phyloP scores from a whole-genome alignment of 2,113 vertebrate genomes.

The Brachyistius frenatus region DNA sequence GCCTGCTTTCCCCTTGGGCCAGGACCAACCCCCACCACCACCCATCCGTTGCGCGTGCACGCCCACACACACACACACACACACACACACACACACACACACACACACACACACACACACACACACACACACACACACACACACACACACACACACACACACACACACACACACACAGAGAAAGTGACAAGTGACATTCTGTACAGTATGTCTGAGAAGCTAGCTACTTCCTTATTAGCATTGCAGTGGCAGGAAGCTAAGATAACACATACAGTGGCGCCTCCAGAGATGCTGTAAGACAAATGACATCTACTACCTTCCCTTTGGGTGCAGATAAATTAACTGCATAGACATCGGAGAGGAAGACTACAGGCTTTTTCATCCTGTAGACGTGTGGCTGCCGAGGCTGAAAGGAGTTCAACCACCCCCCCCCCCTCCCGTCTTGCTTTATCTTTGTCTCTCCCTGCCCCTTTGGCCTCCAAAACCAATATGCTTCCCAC shows the following conservation, averaged over 20 bases:
- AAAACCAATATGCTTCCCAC: conserved; percentile 86
- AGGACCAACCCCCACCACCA: conserved; percentile 60
- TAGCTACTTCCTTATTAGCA: conserved; percentile 58
- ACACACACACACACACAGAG: conserved; percentile 25
- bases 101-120: conserved; percentile 20
- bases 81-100: background rate
- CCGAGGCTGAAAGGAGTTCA: conserved; percentile 71
- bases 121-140: conserved; percentile 13
- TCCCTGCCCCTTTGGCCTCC: conserved; percentile 81
- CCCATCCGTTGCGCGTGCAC: conserved; percentile 36
- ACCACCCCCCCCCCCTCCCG: conserved; percentile 59
- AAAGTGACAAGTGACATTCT: conserved; percentile 64
- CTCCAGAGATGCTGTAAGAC: conserved; percentile 70
- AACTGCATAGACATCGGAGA: conserved; percentile 62
- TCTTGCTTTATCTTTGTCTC: conserved; percentile 82
- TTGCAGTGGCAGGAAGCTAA: conserved; percentile 48
- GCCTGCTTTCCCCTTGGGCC: conserved; percentile 75
- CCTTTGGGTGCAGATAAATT: conserved; percentile 62
- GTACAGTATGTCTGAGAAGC: conserved; percentile 42
- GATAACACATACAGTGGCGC: conserved; percentile 61
- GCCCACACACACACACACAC: conserved; percentile 15
- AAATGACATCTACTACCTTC: conserved; percentile 69
- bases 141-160: conserved; percentile 8
- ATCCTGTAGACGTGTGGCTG: conserved; percentile 68
- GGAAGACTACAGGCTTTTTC: conserved; percentile 65